phyloP scores from a whole-genome alignment of 2,797 vertebrate genomes.

The Parauchenoglanis punctatus region DNA sequence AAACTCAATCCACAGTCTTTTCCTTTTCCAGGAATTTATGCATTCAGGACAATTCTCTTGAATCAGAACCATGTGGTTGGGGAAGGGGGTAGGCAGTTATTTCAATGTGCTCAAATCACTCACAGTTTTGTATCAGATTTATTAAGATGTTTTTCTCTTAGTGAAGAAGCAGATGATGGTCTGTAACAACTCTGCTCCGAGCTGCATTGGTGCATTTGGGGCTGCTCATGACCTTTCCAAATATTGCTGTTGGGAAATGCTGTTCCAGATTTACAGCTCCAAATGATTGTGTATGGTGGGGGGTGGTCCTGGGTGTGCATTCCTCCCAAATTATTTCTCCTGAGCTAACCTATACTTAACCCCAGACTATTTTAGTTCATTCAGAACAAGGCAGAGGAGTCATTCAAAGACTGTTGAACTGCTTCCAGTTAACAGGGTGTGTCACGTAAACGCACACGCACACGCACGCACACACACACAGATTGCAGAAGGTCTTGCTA shows the following conservation, averaged over 20 bases:
- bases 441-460: constrained; percentile 23
- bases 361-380: constrained; percentile 59
- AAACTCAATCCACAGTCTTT: constrained; percentile 49
- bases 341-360: constrained; percentile 76
- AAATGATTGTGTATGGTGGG: constrained; percentile 43
- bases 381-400: constrained; percentile 54
- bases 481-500: constrained; percentile 16
- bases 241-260: constrained; percentile 61
- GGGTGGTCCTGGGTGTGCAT: constrained; percentile 64
- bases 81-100: not conserved
- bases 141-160: not conserved
- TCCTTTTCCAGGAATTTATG: constrained; percentile 42
- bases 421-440: constrained; percentile 52
- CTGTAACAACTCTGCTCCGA: not conserved
- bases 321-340: constrained; percentile 72
- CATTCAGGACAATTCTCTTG: constrained; percentile 26
- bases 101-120: not conserved
- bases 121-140: not conserved
- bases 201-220: constrained; percentile 20
- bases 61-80: not conserved
- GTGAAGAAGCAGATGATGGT: not conserved
- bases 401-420: constrained; percentile 47
- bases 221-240: constrained; percentile 52
- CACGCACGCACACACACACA: constrained; percentile 29
- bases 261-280: constrained; percentile 71